Evolutionary conservation across 2,888 invertebrate species (phyloP), one percentile per base, ranked within the genome.

Genomic region (Choristoneura rosaceana): DNA sequence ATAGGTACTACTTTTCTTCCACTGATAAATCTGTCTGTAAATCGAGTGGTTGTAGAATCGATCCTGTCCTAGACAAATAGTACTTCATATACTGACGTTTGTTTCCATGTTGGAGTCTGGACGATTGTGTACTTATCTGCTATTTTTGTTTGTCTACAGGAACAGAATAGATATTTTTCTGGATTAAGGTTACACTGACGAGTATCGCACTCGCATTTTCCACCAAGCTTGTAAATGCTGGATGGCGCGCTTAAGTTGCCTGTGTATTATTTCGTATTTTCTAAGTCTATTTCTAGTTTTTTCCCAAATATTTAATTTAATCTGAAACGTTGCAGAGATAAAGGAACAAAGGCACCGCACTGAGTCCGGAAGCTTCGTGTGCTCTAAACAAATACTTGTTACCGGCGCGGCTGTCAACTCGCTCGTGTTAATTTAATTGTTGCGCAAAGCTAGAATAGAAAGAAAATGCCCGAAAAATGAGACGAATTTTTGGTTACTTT

Each of bases 391-490:
- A 67, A 69, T 71, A 65, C 65, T 55, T 55, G 47, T 59, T 45
- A 71, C 74, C 71, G 66, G 70, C 77, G 78, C 76, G 74, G 61
- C 71, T 77, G 79, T 76, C 78, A 79, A 78, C 76, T 77, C 75
- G 61, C 75, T 69, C 73, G 81, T 80, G 80, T 78, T 67, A 81
- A 81, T 83, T 80, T 83, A 82, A 82, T 81, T 81, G 80, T 76
- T 74, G 34, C 64, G 59, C 4, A 59, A 59, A 59, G 59, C 59
- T 38, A 59, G 59, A 58, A 38, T 25, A 55, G 25, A 25, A 9
- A 34, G 34, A 64, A n/a, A 61, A 64, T 50, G 25, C 8, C 10
- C 63, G 8, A 47, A 64, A 50, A 64, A 45, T 62, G n/a, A 59
- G n/a, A 59, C 33, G 38, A 17, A 34, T 59, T 59, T n/a, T 2